Evolutionary conservation across 1,140 invertebrate genomes (phyloP).

Genomic region (Augochlora pura): DNA sequence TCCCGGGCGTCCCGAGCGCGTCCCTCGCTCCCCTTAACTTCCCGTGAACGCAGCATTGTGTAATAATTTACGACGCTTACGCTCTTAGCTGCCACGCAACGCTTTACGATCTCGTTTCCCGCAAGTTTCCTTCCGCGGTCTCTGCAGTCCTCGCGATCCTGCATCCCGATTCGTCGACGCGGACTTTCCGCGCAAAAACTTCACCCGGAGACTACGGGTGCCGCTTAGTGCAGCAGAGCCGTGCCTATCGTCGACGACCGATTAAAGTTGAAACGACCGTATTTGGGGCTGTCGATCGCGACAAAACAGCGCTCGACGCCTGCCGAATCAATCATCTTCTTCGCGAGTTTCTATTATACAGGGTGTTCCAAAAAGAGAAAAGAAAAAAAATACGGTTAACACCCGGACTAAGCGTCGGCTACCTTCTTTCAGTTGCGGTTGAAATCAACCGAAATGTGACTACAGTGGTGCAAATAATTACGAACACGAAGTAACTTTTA

Average conservation of each 20-base stretch:
- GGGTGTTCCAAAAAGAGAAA: too few relatives aligned
- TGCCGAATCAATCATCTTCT: background rate
- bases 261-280: background rate
- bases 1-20: background rate
- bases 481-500: too few relatives aligned
- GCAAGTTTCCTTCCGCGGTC: slow-evolving; percentile 5
- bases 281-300: background rate
- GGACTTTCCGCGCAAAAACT: background rate
- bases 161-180: background rate
- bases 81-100: background rate
- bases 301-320: background rate
- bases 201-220: background rate
- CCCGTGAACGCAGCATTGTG: background rate
- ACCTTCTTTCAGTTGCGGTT: too few relatives aligned
- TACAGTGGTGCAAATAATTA: too few relatives aligned
- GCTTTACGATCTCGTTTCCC: slow-evolving; percentile 1
- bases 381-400: too few relatives aligned
- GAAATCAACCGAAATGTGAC: too few relatives aligned
- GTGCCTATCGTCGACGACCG: background rate
- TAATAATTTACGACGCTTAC: slow-evolving; percentile 4
- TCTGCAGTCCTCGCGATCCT: background rate
- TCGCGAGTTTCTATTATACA: background rate
- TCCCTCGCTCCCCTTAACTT: too few relatives aligned
- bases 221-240: background rate
- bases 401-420: too few relatives aligned